Base-by-base conservation (phyloP, 1,140 invertebrate species). In the Drosophila rufa region DNA sequence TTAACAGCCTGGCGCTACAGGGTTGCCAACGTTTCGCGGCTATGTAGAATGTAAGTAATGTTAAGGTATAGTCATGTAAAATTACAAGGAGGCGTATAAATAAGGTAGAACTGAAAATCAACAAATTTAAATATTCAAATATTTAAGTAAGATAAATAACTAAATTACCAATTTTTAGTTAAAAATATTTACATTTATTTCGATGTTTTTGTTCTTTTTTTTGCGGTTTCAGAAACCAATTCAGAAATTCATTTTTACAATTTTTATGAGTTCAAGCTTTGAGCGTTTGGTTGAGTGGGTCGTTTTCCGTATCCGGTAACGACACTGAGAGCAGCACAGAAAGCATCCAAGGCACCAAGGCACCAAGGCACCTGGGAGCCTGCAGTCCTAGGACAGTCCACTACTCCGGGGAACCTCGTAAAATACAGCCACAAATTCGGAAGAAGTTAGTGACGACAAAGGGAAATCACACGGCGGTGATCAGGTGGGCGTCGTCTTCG, bases 141-240 rank as follows among this genome's bases (percentile, higher is more conserved):
- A 30, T 30, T 30, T 30, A 30, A 30, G 27, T 30, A 30, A 30
- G 27, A 30, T 1, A 6, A 36, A 36, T 9, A 38, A 38, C 4
- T 14, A 14, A 38, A 38, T 14, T 3, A 36, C 11, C 2, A 51
- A 5, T 19, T n/a, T 36, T 33, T 76, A 60, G 66, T 64, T 84
- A 85, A 79, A 90, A 82, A 90, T 90, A 90, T 90, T 57, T 90
- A 90, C 85, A 90, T 90, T 71, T 90, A 90, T 85, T 86, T 90
- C 85, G 81, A 76, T 66, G 27, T 53, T 61, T 69, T 38, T 33
- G 30, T 36, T 36, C 9, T 56, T 53, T 76, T 61, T 51, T 45
- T 55, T 38, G 45, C 7, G 85, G 85, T 90, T 90, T 90, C 17
- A 71, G 15, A 90, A 90, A 90, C 85, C 85, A 81, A 84, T 82